Base-by-base conservation (phyloP, 2,888 invertebrate species). In the Drosophila anceps region DNA sequence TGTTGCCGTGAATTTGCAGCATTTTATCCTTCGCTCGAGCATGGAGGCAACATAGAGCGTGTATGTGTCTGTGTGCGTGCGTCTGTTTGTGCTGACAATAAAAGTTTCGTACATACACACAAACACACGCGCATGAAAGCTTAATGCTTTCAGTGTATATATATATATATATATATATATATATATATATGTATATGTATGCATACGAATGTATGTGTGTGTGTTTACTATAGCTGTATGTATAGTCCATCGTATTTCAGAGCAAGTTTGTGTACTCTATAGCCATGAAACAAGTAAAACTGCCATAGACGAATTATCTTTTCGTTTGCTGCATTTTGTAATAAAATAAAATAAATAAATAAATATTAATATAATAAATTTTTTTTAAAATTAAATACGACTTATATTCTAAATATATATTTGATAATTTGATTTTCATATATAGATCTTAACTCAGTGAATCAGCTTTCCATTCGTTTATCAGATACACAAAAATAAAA, bases 1-100 rank as follows among this genome's bases (percentile, higher is more conserved):
- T 88, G 75, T 82, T 83, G 78, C 81, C 62, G 79, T 86, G 90
- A 88, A 88, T 90, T 86, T 87, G 84, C 90, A 90, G 90, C 85
- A 88, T 90, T 86, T 86, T 86, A 86, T 86, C 85, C 85, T 88
- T 88, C 84, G 81, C 67, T 77, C 84, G 71, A 85, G 83, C 73
- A 82, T 51, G 69, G 68, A 69, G 64, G 43, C 73, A 68, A 69
- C 81, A 69, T 83, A 57, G 53, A 71, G 64, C 58, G 61, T 65
- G 20, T 69, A 44, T 50, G 24, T 65, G 51, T 69, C 53, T 74
- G 48, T 73, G 35, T 75, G 66, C 66, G 53, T 76, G 73, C 67
- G 84, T 84, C 68, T 90, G 83, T 81, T 82, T 86, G 81, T 84
- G 84, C 84, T 84, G 87, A 84, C 84, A 84, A 84, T 84, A 84